Conservation (phyloP, 1,140 invertebrate species). For the Drosophila sproati region DNA sequence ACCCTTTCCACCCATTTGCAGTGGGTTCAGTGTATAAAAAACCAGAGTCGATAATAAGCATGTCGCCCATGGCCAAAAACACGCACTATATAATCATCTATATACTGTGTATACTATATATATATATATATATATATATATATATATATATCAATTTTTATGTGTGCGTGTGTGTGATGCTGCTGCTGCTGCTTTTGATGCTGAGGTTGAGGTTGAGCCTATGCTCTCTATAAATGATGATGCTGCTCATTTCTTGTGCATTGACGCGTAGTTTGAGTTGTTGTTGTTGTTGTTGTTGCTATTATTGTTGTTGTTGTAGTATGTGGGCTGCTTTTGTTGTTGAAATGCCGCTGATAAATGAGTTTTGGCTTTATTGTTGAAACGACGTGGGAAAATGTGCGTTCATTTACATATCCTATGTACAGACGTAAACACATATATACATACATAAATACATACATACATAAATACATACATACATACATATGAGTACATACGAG, state of each 20-base stretch:
- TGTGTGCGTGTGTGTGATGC: conserved; percentile 1
- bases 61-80: conserved; percentile 40
- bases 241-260: conserved; percentile 73
- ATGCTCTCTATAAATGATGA: conserved; percentile 71
- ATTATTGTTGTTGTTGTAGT: conserved; percentile 28
- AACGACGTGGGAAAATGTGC: conserved; percentile 75
- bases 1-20: background rate
- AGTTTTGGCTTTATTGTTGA: conserved; percentile 72
- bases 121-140: conserved; percentile 4
- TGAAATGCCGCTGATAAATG: conserved; percentile 77
- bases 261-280: conserved; percentile 42
- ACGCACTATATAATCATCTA: conserved; percentile 63
- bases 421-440: conserved; percentile 15
- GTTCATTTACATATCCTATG: conserved; percentile 66
- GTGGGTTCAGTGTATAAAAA: conserved; percentile 7
- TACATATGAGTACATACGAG: too few relatives aligned
- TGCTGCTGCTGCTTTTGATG: conserved; percentile 8
- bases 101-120: background rate
- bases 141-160: background rate
- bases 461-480: background rate
- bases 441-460: conserved; percentile 4
- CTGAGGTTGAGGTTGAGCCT: conserved; percentile 29
- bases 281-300: conserved; percentile 35
- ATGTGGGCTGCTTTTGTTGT: conserved; percentile 68
- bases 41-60: conserved; percentile 54